Conservation (phyloP, 1,140 invertebrate species). For the Littorina saxatilis region DNA sequence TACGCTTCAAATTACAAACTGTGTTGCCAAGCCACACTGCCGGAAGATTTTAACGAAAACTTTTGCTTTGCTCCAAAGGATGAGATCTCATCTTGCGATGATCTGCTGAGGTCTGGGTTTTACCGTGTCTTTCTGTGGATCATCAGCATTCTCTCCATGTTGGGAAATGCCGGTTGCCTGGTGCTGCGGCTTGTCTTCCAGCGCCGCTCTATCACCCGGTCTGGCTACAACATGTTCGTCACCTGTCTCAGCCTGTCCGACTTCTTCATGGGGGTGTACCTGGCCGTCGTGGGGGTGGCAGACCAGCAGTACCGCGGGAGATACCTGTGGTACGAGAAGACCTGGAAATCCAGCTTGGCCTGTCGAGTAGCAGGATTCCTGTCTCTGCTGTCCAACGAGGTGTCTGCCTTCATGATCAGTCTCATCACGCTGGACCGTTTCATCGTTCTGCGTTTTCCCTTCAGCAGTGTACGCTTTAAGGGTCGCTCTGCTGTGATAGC, state of each 20-base stretch:
- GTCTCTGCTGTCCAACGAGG: constrained; percentile 53
- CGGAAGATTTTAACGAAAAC: constrained; percentile 33
- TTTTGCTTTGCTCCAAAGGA: constrained; percentile 51
- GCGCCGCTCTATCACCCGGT: constrained; percentile 7
- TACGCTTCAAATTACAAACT: constrained; percentile 49
- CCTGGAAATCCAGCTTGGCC: constrained; percentile 53
- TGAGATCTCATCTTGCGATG: constrained; percentile 57
- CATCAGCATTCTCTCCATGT: constrained; percentile 45
- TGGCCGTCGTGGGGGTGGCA: constrained; percentile 60
- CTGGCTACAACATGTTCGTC: constrained; percentile 54
- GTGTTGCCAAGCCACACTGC: constrained; percentile 50
- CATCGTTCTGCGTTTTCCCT: constrained; percentile 58
- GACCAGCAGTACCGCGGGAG: constrained; percentile 42
- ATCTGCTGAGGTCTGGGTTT: constrained; percentile 49
- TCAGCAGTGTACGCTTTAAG: constrained; percentile 36
- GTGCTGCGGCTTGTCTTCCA: constrained; percentile 40
- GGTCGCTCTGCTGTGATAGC: constrained; percentile 26
- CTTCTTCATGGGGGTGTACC: constrained; percentile 69
- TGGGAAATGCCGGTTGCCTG: constrained; percentile 52
- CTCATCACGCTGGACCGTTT: constrained; percentile 58
- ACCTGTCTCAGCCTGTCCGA: constrained; percentile 65
- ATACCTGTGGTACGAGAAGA: constrained; percentile 55
- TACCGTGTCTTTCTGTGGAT: constrained; percentile 57
- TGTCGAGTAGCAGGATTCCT: constrained; percentile 65
- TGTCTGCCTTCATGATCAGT: constrained; percentile 33